Conservation (phyloP, 2,113 vertebrate species). For the Otolemur garnettii region DNA sequence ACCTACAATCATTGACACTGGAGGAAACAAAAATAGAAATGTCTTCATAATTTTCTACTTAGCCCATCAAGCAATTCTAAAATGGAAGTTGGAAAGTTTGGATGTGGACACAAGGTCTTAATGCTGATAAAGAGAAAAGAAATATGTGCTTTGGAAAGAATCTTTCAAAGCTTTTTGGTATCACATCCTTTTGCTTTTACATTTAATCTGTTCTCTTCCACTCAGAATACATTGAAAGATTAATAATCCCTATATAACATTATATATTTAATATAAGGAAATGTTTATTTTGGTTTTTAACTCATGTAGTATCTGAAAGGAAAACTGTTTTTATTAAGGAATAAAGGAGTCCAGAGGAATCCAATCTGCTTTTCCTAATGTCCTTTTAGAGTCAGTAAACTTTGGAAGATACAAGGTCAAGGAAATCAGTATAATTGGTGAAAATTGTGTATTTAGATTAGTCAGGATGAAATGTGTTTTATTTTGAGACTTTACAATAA, state of each 20-base stretch:
- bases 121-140: neutral
- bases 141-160: neutral
- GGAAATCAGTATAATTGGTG: neutral
- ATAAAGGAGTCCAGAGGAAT: neutral
- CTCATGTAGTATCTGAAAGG: neutral
- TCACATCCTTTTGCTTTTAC: neutral
- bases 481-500: conserved; percentile 16
- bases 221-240: conserved; percentile 10
- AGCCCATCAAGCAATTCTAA: neutral
- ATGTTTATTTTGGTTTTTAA: neutral
- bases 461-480: neutral
- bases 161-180: conserved; percentile 7
- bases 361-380: neutral
- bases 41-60: conserved; percentile 25
- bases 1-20: neutral
- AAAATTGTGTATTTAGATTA: conserved; percentile 20
- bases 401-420: conserved; percentile 39
- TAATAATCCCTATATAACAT: neutral
- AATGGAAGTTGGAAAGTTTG: neutral
- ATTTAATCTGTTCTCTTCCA: conserved; percentile 39
- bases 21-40: conserved; percentile 26
- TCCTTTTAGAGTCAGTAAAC: neutral
- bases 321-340: neutral
- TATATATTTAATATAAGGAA: conserved; percentile 45
- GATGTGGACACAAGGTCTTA: neutral